Conservation (phyloP, 1,140 invertebrate species). For the Pogonomyrmex barbatus region DNA sequence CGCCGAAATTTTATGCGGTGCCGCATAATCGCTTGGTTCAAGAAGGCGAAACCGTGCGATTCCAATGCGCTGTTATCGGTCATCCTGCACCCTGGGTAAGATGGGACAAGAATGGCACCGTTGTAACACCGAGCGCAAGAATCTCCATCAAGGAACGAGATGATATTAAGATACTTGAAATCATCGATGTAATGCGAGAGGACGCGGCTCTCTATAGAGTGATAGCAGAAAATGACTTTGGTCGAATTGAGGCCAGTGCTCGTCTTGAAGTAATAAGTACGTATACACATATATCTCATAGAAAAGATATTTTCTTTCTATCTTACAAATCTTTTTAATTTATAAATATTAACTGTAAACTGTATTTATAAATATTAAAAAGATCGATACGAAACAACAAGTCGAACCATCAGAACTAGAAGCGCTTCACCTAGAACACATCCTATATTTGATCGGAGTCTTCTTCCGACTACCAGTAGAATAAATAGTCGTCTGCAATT, state of each 20-base stretch:
- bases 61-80: conserved; percentile 92
- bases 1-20: conserved; percentile 95
- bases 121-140: conserved; percentile 88
- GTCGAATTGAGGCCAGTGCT: conserved; percentile 92
- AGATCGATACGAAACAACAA: conserved; percentile 80
- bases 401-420: conserved; percentile 83
- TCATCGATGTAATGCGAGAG: conserved; percentile 90
- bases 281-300: conserved; percentile 64
- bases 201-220: conserved; percentile 94
- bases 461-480: conserved; percentile 83
- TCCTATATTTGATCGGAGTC: conserved; percentile 83
- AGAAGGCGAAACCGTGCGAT: conserved; percentile 92
- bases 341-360: conserved; percentile 56
- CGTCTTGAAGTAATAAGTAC: conserved; percentile 92
- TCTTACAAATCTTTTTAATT: conserved; percentile 48
- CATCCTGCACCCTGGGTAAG: conserved; percentile 91
- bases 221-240: conserved; percentile 93
- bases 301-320: neutral
- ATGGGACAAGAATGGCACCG: conserved; percentile 92
- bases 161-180: conserved; percentile 92
- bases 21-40: conserved; percentile 94
- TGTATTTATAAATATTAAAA: neutral
- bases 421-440: conserved; percentile 83
- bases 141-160: conserved; percentile 91
- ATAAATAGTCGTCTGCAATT: conserved; percentile 87